phyloP scores from a whole-genome alignment of 2,113 vertebrate species.

The Naja naja region DNA sequence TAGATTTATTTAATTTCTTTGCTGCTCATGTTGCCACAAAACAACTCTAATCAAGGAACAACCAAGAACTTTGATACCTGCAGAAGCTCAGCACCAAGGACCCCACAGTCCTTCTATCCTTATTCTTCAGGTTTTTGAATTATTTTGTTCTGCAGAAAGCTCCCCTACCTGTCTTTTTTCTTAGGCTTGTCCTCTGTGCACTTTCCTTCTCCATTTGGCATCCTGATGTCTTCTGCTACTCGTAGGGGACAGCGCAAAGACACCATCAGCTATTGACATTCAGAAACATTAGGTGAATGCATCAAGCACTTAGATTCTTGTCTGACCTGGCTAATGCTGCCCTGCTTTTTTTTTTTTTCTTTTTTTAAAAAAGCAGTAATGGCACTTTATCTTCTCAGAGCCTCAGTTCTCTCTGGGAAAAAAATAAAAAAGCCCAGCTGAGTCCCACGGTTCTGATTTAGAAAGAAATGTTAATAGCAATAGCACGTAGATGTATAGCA shows the following conservation, averaged over 20 bases:
- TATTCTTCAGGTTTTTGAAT: not conserved
- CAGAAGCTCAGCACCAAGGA: not conserved
- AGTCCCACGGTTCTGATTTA: slow-evolving; percentile 5
- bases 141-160: not conserved
- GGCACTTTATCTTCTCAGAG: not conserved
- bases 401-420: not conserved
- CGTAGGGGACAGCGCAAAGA: not conserved
- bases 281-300: not conserved
- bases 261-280: not conserved
- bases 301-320: not conserved
- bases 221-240: not conserved
- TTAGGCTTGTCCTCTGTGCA: not conserved
- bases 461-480: slow-evolving; percentile 42
- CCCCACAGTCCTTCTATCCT: not conserved
- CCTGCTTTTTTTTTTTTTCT: not conserved
- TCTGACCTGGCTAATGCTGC: not conserved
- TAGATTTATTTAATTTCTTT: no score
- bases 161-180: not conserved
- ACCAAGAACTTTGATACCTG: no score
- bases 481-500: not conserved
- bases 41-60: no score
- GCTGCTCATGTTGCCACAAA: no score
- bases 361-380: not conserved
- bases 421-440: not conserved
- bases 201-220: not conserved